A percentile compares a stretch with the other conserved stretches of the same genome.
Conservation (phyloP, 2,888 invertebrate genomes). For the Volucella inflata region DNA sequence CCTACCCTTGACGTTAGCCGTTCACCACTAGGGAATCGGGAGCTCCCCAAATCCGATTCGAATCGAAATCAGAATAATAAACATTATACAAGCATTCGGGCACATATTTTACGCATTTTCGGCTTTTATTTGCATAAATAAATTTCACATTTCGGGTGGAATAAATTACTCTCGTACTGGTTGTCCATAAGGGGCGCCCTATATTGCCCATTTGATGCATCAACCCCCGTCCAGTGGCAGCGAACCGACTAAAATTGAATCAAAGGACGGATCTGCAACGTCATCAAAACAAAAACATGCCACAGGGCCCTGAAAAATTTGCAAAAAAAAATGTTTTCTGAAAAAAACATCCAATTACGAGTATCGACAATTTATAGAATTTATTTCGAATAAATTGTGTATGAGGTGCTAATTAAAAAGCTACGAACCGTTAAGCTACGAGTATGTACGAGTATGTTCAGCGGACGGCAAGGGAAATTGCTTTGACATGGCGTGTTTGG, state of each 20-base stretch:
- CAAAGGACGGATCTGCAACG: constrained; percentile 28
- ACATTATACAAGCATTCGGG: constrained; percentile 16
- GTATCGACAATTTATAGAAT: constrained; percentile 47
- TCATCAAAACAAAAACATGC: constrained; percentile 62
- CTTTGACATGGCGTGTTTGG: constrained; percentile 46
- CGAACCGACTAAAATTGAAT: constrained; percentile 17
- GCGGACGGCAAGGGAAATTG: constrained; percentile 43
- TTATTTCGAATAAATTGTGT: constrained; percentile 61
- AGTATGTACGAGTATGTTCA: no score
- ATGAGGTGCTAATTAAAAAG: constrained; percentile 73
- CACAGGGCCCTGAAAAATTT: neutral
- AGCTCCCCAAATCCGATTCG: constrained; percentile 12
- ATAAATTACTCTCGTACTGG: constrained; percentile 45
- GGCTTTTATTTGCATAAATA: constrained; percentile 67
- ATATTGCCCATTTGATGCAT: constrained; percentile 47
- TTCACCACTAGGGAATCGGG: no score
- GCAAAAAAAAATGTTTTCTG: constrained; percentile 5
- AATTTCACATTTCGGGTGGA: constrained; percentile 56
- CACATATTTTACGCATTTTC: constrained; percentile 68
- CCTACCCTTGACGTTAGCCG: no score
- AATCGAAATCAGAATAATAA: constrained; percentile 48
- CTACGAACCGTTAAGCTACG: constrained; percentile 63
- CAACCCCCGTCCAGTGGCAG: neutral
- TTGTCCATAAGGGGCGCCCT: no score
- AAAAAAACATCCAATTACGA: neutral